These are phyloP conservation scores for Atopsyche davidsoni DNA, from an alignment of 1,140 invertebrate genomes.

Conservation along the genomic window DNA sequence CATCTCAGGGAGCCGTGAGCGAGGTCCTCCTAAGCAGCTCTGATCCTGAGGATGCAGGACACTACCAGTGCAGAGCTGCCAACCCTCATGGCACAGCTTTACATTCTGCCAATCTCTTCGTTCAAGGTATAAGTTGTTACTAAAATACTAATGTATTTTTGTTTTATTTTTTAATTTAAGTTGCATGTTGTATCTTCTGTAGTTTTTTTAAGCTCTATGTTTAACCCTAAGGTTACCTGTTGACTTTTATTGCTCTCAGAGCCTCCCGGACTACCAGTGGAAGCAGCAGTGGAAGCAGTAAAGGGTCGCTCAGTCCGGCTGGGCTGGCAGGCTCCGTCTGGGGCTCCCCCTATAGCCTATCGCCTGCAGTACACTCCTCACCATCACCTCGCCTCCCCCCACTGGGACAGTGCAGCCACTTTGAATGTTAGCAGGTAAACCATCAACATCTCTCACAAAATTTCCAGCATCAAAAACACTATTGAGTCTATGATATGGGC, in stretches of 20 bases:
- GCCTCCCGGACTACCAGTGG: constrained; percentile 16
- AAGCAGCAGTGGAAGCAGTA: constrained; percentile 19
- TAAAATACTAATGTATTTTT: too few relatives aligned
- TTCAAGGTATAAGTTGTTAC: constrained; percentile 71
- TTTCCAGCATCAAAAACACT: too few relatives aligned
- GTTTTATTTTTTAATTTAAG: too few relatives aligned
- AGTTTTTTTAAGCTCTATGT: too few relatives aligned
- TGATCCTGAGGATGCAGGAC: constrained; percentile 57
- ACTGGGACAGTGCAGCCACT: constrained; percentile 18
- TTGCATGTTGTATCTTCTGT: too few relatives aligned
- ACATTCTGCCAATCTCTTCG: constrained; percentile 64
- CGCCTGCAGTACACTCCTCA: constrained; percentile 19
- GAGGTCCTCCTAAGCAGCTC: constrained; percentile 23
- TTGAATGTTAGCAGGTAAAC: constrained; percentile 15
- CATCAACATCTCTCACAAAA: too few relatives aligned
- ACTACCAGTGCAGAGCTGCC: constrained; percentile 68
- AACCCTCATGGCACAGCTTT: constrained; percentile 72
- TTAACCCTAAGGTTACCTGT: too few relatives aligned
- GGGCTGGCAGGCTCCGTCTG: constrained; percentile 17
- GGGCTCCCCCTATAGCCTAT: constrained; percentile 14
- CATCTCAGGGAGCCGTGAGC: constrained; percentile 19
- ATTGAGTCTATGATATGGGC: neutral
- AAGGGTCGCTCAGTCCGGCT: constrained; percentile 14
- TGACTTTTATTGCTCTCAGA: too few relatives aligned
- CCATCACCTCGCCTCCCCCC: constrained; percentile 9